Percentiles rank a stretch among this genome's conserved stretches.
phyloP scores from a whole-genome alignment of 1,140 invertebrate genomes.

The Rhynchophorus ferrugineus region DNA sequence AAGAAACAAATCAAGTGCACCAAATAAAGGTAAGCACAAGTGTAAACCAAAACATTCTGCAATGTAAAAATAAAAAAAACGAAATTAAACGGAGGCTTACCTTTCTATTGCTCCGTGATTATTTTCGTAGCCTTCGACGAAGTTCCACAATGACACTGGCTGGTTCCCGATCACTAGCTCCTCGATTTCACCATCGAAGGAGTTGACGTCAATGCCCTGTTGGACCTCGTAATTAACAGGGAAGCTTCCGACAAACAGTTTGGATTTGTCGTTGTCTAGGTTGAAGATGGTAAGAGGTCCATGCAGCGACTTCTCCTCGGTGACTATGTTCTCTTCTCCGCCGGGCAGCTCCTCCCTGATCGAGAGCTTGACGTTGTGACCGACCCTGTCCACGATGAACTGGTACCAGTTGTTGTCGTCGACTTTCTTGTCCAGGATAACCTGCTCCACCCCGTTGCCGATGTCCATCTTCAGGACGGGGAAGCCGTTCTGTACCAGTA shows the following conservation, averaged over 20 bases:
- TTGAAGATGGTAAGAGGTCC: constrained; percentile 78
- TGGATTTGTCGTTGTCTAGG: constrained; percentile 74
- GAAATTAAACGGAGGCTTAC: no score
- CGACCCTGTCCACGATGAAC: constrained; percentile 77
- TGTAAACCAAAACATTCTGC: no score
- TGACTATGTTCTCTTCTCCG: constrained; percentile 48
- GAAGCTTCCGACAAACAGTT: constrained; percentile 85
- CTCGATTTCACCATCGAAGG: constrained; percentile 86
- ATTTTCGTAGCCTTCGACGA: constrained; percentile 67
- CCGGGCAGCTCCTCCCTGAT: constrained; percentile 68
- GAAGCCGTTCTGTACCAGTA: constrained; percentile 83
- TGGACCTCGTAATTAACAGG: constrained; percentile 64
- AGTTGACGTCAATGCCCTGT: constrained; percentile 56
- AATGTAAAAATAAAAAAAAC: no score
- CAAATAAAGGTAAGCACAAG: no score
- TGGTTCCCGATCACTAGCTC: constrained; percentile 82
- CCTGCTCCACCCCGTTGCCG: constrained; percentile 71
- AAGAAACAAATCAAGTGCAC: no score
- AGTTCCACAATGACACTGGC: constrained; percentile 92
- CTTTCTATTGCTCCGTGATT: constrained; percentile 64
- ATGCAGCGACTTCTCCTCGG: constrained; percentile 53
- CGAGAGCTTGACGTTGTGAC: constrained; percentile 71
- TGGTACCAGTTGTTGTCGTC: constrained; percentile 88
- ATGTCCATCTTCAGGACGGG: constrained; percentile 81
- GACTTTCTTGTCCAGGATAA: constrained; percentile 63